Conservation (phyloP, 1,140 invertebrate genomes). For the Zaprionus ghesquierei region DNA sequence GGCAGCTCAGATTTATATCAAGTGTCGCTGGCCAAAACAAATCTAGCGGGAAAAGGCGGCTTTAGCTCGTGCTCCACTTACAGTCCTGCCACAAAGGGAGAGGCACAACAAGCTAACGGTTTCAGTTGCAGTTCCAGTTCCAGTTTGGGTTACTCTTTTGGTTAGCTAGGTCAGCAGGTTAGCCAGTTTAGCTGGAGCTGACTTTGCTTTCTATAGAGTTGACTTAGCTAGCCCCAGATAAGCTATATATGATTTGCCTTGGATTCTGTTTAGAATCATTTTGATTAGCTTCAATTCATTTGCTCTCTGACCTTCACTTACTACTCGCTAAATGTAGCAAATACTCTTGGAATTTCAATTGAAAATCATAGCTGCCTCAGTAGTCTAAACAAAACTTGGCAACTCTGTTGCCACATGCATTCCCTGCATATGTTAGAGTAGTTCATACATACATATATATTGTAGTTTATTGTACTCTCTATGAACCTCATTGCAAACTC, state of each 20-base stretch:
- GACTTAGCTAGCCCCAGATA: too few relatives aligned
- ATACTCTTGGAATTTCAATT: too few relatives aligned
- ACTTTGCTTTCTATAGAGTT: neutral
- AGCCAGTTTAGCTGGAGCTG: neutral
- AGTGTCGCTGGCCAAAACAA: neutral
- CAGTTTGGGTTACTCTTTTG: neutral
- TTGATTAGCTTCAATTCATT: too few relatives aligned
- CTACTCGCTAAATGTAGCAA: too few relatives aligned
- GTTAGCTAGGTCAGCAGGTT: neutral
- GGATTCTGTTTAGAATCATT: too few relatives aligned
- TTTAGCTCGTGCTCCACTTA: neutral
- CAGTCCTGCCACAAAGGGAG: neutral
- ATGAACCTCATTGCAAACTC: too few relatives aligned
- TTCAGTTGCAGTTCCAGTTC: neutral
- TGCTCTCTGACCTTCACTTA: too few relatives aligned
- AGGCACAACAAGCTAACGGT: neutral
- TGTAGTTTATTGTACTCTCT: neutral
- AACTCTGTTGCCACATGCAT: too few relatives aligned
- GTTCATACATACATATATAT: neutral
- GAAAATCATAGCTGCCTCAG: neutral
- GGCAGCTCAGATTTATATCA: slow-evolving; percentile 19
- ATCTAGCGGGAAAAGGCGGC: neutral
- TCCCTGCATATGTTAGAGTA: too few relatives aligned
- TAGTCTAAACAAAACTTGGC: neutral
- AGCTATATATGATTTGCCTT: too few relatives aligned